These are phyloP conservation scores for Sciurus vulgaris DNA, from an alignment of 2,797 vertebrate species.

Conservation along the genomic window DNA sequence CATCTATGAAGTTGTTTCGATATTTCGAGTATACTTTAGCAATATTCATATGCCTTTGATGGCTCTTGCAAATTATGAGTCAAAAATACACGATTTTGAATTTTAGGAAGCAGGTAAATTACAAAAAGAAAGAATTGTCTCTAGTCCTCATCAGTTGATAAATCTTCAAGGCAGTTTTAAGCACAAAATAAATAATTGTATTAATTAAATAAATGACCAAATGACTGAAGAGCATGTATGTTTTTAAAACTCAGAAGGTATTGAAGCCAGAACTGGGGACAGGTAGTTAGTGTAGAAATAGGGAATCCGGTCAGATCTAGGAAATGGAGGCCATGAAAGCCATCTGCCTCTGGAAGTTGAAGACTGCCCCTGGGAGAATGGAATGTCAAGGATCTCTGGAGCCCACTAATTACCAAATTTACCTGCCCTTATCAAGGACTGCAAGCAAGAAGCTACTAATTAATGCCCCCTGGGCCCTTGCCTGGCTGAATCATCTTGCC, in stretches of 20 bases:
- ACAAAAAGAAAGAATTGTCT: slow-evolving; percentile 10
- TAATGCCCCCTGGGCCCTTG: no score
- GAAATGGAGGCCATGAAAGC: no score
- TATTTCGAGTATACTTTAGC: not conserved
- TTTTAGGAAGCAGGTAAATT: slow-evolving; percentile 12
- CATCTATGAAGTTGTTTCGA: slow-evolving; percentile 32
- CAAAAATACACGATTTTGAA: slow-evolving; percentile 41
- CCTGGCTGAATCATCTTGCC: no score
- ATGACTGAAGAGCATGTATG: not conserved
- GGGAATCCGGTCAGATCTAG: no score
- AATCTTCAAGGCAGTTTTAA: slow-evolving; percentile 6
- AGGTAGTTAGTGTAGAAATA: no score
- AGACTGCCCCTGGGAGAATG: no score
- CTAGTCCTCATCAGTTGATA: not conserved
- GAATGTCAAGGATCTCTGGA: no score
- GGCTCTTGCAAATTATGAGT: slow-evolving; percentile 37
- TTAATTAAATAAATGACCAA: slow-evolving; percentile 45
- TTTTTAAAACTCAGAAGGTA: not conserved
- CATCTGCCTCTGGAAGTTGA: no score
- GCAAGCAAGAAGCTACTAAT: no score
- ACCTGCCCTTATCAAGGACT: no score
- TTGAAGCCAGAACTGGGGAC: not conserved
- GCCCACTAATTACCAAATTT: no score
- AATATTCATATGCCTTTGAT: slow-evolving; percentile 45
- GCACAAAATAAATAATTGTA: not conserved